Percentiles rank a stretch among this genome's conserved stretches.
Evolutionary conservation across 2,888 invertebrate genomes (phyloP).

Genomic region (Lepidochitona cinerea): DNA sequence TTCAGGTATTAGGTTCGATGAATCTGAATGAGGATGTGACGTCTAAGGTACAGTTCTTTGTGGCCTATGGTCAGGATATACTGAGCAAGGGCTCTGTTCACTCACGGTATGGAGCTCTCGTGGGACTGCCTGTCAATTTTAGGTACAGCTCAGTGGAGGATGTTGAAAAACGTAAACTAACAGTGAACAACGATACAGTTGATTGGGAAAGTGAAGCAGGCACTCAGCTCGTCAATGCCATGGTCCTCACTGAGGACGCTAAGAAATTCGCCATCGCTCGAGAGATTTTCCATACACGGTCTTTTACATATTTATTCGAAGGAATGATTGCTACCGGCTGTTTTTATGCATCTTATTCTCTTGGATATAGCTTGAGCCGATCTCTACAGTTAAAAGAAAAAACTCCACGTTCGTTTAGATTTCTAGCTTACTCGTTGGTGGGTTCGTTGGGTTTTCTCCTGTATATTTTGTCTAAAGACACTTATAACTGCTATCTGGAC

Average conservation of each 20-base stretch:
- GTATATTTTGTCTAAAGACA: constrained; percentile 80
- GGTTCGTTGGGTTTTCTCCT: constrained; percentile 75
- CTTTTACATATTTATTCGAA: constrained; percentile 76
- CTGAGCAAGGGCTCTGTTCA: constrained; percentile 78
- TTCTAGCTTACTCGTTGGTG: constrained; percentile 75
- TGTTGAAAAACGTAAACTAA: constrained; percentile 76
- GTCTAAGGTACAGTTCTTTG: constrained; percentile 74
- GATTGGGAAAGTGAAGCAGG: constrained; percentile 79
- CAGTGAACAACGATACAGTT: constrained; percentile 73
- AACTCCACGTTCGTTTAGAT: constrained; percentile 72
- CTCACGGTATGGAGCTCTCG: constrained; percentile 76
- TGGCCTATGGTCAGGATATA: constrained; percentile 81
- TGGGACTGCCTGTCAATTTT: constrained; percentile 85
- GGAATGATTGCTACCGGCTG: constrained; percentile 73
- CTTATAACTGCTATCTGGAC: constrained; percentile 78
- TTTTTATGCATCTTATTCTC: constrained; percentile 62
- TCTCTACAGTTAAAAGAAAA: constrained; percentile 74
- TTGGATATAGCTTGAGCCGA: constrained; percentile 74
- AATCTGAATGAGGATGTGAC: constrained; percentile 22
- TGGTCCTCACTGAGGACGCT: constrained; percentile 83
- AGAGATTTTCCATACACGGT: constrained; percentile 79
- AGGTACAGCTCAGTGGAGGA: constrained; percentile 75
- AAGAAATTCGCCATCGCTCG: constrained; percentile 86
- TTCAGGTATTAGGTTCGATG: constrained; percentile 15
- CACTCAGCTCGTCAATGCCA: constrained; percentile 77